phyloP scores from a whole-genome alignment of 1,140 invertebrate species.

The Eubasilissa regina region DNA sequence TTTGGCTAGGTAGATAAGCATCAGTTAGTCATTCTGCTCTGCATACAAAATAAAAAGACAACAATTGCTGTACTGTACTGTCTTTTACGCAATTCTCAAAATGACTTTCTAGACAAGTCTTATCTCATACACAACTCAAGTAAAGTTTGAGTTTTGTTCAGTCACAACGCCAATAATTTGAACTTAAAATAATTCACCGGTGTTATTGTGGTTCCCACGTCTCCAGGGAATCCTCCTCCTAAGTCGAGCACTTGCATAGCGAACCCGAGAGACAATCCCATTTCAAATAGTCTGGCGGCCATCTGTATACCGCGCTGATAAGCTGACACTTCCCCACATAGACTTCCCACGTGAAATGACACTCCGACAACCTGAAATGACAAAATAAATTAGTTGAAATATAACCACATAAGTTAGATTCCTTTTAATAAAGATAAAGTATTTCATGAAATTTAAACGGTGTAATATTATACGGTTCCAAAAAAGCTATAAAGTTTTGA shows the following conservation, averaged over 20 bases:
- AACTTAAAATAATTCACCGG: constrained; percentile 67
- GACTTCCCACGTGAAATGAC: constrained; percentile 92
- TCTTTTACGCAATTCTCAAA: no score
- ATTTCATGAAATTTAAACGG: no score
- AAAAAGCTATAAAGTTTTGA: no score
- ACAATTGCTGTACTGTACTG: no score
- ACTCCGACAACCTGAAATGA: constrained; percentile 81
- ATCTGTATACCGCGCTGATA: constrained; percentile 77
- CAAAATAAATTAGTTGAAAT: constrained; percentile 11
- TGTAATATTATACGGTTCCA: no score
- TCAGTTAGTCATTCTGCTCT: no score
- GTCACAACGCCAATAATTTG: not conserved
- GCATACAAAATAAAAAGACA: no score
- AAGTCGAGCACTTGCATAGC: constrained; percentile 84
- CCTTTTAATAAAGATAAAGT: no score
- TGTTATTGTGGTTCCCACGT: constrained; percentile 76
- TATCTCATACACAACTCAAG: no score
- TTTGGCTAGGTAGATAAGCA: no score
- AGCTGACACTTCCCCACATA: constrained; percentile 76
- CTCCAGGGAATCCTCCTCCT: constrained; percentile 90
- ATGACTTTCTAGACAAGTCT: no score
- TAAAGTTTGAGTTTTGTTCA: no score
- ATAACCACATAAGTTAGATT: not conserved
- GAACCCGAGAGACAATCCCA: constrained; percentile 79
- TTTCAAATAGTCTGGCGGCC: constrained; percentile 79